Percentiles rank a stretch among this genome's conserved stretches.
phyloP scores from a whole-genome alignment of 2,797 vertebrate species.

The Iguana delicatissima region DNA sequence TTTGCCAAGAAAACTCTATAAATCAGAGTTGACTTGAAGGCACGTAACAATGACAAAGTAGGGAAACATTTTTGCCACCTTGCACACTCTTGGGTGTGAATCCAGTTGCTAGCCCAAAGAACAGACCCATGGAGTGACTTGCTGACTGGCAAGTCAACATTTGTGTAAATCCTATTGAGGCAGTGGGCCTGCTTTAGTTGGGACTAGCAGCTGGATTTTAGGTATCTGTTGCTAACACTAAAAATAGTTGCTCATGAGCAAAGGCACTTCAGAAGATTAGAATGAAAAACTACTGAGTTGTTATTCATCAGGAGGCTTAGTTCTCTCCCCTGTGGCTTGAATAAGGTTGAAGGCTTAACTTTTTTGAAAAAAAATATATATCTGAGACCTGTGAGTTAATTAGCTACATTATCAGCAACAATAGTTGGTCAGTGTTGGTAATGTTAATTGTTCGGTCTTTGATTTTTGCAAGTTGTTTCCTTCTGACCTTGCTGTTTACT shows the following conservation, averaged over 20 bases:
- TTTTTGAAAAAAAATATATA: neutral
- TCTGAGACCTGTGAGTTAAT: neutral
- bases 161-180: no score
- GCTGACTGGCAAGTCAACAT: no score
- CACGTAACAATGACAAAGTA: neutral
- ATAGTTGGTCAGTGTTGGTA: neutral
- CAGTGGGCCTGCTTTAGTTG: no score
- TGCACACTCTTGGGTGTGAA: neutral
- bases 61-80: neutral
- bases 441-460: neutral
- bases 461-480: neutral
- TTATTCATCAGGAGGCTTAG: neutral
- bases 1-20: no score
- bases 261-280: neutral
- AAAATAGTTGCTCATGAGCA: neutral
- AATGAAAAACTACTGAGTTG: neutral
- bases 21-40: no score
- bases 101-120: no score
- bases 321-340: neutral
- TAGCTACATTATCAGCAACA: neutral
- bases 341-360: neutral
- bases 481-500: neutral
- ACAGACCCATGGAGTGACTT: no score
- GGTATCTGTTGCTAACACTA: neutral
- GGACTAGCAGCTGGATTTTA: no score